These are phyloP conservation scores for Loripinus fragilis DNA, from an alignment of 2,888 invertebrate genomes.

Conservation along the genomic window DNA sequence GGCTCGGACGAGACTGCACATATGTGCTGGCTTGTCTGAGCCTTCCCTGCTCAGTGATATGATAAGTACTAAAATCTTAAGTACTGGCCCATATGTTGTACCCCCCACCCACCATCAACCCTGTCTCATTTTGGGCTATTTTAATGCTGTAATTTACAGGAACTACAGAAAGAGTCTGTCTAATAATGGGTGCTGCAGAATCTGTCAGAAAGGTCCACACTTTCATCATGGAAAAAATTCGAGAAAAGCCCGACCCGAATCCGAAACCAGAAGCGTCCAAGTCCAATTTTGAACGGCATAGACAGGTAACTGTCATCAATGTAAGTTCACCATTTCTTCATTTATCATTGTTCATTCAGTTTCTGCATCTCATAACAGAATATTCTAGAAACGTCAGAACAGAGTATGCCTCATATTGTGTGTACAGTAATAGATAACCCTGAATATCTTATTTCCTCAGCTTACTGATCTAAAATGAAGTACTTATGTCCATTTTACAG, in stretches of 20 bases:
- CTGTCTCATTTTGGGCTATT: too few relatives aligned
- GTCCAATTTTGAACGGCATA: slow-evolving; percentile 82
- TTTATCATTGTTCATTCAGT: slow-evolving; percentile 15
- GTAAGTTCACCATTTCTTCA: slow-evolving; percentile 58
- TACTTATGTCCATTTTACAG: too few relatives aligned
- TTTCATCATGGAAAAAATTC: slow-evolving; percentile 83
- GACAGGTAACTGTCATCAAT: slow-evolving; percentile 79
- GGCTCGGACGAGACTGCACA: too few relatives aligned
- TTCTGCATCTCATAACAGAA: slow-evolving; percentile 19
- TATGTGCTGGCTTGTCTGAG: too few relatives aligned
- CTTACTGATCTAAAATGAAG: too few relatives aligned
- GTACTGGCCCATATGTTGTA: too few relatives aligned
- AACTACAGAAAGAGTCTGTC: slow-evolving; percentile 83
- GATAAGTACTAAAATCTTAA: too few relatives aligned
- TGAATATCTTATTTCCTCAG: too few relatives aligned
- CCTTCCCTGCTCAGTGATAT: too few relatives aligned
- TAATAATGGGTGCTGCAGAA: slow-evolving; percentile 82
- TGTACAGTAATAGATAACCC: too few relatives aligned
- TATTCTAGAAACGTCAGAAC: neutral
- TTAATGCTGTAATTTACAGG: too few relatives aligned
- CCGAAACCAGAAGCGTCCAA: slow-evolving; percentile 82
- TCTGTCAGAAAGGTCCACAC: slow-evolving; percentile 81
- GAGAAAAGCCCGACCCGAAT: slow-evolving; percentile 83
- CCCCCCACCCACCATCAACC: too few relatives aligned
- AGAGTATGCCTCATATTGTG: neutral